Evolutionary conservation across 2,888 invertebrate species (phyloP), one percentile per base, ranked within the genome.

Genomic region (Chaetogeoica ovagalla): DNA sequence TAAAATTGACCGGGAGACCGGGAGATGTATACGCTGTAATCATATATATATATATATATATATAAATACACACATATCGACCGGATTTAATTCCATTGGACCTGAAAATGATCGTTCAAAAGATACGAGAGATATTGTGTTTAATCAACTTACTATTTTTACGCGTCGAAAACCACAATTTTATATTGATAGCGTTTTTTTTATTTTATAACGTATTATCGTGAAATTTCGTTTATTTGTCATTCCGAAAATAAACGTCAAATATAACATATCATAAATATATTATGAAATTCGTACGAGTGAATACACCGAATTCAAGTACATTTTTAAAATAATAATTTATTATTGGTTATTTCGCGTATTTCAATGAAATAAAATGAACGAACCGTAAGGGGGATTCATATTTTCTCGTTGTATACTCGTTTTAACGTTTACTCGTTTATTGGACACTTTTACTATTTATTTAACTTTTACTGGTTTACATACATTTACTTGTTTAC

Each of bases 21-120:
- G 68, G 55, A 43, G n/a, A 59, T 75, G 17, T 9, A 30, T 30
- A 30, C 30, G 48, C 39, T 43, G 39, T 55, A 55, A 23, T 23
- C 19, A 59, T 65, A 65, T 74, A 30, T 30, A 30, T 30, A 30
- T 30, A 30, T 30, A 30, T 65, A 65, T 74, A n/a, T n/a, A 59
- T 65, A 65, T 74, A 30, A 2, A 30, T 30, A 30, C 4, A 30
- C 4, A 30, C 55, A 65, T 74, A 74, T 65, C 23, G 65, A 43
- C 57, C 65, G 62, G 65, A 74, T 65, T 65, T 65, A 39, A 74
- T 57, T 43, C 65, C 30, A 59, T 39, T 48, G 66, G 48, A 75
- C 66, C 23, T 23, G 48, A 39, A 68, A 75, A 75, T 59, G 30
- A 75, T 68, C 59, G 75, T 68, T 39, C 43, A 59, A 59, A 59